Evolutionary conservation across 2,797 vertebrate species (phyloP).

Genomic region (Phyllotis vaccarum): DNA sequence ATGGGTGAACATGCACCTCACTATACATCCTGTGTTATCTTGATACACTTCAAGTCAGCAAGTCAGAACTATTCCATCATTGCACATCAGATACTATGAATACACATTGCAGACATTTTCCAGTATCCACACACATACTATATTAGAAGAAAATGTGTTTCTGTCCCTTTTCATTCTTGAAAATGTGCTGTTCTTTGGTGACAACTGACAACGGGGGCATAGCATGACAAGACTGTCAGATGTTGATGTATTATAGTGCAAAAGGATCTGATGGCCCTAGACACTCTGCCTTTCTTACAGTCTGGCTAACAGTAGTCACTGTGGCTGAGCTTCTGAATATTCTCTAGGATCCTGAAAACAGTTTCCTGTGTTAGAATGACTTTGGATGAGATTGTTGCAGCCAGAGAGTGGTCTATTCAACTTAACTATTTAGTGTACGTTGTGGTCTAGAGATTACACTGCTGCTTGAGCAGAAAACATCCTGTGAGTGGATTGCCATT

Average conservation of each 20-base stretch:
- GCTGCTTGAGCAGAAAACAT: background rate
- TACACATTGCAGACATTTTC: background rate
- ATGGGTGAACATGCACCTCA: background rate
- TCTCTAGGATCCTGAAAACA: background rate
- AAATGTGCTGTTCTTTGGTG: background rate
- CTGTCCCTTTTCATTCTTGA: slow-evolving; percentile 21
- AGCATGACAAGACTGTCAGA: background rate
- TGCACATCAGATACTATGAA: background rate
- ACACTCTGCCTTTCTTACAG: background rate
- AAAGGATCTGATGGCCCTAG: background rate
- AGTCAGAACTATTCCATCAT: background rate
- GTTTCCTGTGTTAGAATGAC: background rate
- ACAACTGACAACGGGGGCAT: background rate
- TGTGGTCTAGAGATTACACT: slow-evolving; percentile 7
- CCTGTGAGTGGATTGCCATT: background rate
- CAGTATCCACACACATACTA: background rate
- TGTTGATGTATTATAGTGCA: background rate
- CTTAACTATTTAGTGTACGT: background rate
- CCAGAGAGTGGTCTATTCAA: background rate
- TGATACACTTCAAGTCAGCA: background rate
- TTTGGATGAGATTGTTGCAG: slow-evolving; percentile 13
- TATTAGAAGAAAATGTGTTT: background rate
- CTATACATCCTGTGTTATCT: background rate
- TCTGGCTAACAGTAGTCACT: background rate
- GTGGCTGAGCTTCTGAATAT: background rate